These are phyloP conservation scores for Siderastrea radians DNA, from an alignment of 92 coral and sea anemone species.

Conservation along the genomic window DNA sequence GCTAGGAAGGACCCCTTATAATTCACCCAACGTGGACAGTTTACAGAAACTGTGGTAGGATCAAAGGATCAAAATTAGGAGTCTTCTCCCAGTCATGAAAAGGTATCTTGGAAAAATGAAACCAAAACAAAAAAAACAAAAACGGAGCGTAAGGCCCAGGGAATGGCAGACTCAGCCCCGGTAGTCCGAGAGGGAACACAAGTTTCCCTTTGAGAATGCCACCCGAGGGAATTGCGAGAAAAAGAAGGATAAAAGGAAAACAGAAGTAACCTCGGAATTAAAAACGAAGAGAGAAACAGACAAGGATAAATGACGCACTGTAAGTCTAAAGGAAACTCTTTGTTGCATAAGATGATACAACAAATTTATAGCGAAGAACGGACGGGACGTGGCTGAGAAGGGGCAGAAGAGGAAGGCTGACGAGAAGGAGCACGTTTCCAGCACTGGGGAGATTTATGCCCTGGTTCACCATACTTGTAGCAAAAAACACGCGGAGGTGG, in stretches of 20 bases:
- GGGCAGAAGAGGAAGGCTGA: constrained; percentile 20
- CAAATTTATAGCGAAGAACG: constrained; percentile 20
- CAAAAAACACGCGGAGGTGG: no score
- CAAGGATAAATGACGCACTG: constrained; percentile 26
- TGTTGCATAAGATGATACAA: constrained; percentile 20
- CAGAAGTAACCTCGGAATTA: not conserved
- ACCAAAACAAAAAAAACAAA: constrained; percentile 17
- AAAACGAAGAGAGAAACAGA: constrained; percentile 2
- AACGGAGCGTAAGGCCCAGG: constrained; percentile 21
- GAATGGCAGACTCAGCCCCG: constrained; percentile 27
- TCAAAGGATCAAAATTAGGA: constrained; percentile 45
- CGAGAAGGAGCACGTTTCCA: constrained; percentile 37
- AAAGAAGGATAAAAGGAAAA: not conserved
- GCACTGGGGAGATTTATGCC: not conserved
- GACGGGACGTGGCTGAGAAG: constrained; percentile 6
- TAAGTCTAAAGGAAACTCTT: constrained; percentile 18
- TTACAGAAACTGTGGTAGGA: constrained; percentile 21
- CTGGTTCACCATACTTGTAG: no score
- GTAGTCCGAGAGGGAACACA: constrained; percentile 22
- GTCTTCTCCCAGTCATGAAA: constrained; percentile 45
- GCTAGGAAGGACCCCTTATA: constrained; percentile 8
- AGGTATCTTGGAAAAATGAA: constrained; percentile 20
- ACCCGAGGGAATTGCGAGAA: constrained; percentile 18
- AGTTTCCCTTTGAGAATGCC: constrained; percentile 49
- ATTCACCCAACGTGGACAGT: constrained; percentile 37